Evolutionary conservation across 2,888 invertebrate genomes (phyloP), one percentile per base, ranked within the genome.

Genomic region (Dromius quadrimaculatus): DNA sequence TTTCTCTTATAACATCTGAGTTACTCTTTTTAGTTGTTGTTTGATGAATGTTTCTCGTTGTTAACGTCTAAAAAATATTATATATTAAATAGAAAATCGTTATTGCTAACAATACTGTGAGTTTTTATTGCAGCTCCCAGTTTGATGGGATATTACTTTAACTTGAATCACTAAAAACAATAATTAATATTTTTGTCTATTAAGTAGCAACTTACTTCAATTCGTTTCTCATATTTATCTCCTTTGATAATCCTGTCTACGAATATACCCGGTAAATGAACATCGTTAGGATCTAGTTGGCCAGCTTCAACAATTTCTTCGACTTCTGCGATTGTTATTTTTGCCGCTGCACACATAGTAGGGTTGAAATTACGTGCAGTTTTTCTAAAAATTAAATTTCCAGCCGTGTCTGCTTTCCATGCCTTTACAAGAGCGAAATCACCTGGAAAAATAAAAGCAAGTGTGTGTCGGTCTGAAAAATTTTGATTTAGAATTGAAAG

Each of bases 341-440:
- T 92, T 0, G 94, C 96, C 8, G 98, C 98, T 82, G 90, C 93
- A 74, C 95, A 95, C 94, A 98, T 97, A 0, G 95, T 89, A 0
- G 94, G 92, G 81, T 99, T 99, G 78, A 99, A 99, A 83, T 99
- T 99, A 36, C 94, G 87, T 0, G 98, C 96, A 1, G 97, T 89
- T 83, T 96, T 97, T 76, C 94, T 88, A 80, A 93, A 94, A 45
- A 92, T 85, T 68, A 99, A 84, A 83, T 99, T 99, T 64, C 99
- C 99, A 65, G 90, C 85, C 72, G 87, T 89, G 83, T 99, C 99
- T 0, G 98, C 98, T 82, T 97, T 98, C 91, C 95, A 95, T 0
- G 97, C 99, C 83, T 99, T 99, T 4, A 99, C 87, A 15, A 99
- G 85, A 0, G 98, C 95, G 85, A 89, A 99, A 81, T 99, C 98